Evolutionary conservation across 2,113 vertebrate genomes (phyloP).

Genomic region (Ceyx cyanopectus): DNA sequence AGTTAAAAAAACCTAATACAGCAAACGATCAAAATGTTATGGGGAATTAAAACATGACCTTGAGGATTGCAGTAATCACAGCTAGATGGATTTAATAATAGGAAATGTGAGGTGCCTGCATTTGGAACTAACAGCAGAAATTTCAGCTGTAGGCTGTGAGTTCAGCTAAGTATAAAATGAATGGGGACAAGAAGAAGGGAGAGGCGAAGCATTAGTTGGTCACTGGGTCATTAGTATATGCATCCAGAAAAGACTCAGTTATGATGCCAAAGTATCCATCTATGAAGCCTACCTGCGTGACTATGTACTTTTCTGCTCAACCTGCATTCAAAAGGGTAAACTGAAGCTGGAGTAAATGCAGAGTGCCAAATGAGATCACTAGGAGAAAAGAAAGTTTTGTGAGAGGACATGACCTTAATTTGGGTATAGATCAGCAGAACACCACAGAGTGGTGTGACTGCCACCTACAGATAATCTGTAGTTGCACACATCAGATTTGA

Average conservation of each 20-base stretch:
- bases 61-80: slow-evolving; percentile 6
- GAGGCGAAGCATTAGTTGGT: neutral
- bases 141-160: neutral
- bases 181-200: neutral
- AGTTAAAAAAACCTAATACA: slow-evolving; percentile 7
- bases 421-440: neutral
- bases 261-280: neutral
- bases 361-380: accelerated
- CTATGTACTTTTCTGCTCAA: neutral
- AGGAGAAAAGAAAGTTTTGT: neutral
- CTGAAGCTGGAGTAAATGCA: neutral
- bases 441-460: slow-evolving; percentile 24
- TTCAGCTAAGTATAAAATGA: neutral
- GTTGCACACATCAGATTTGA: neutral
- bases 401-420: neutral
- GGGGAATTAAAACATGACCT: slow-evolving; percentile 7
- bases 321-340: neutral
- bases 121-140: neutral
- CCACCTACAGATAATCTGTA: slow-evolving; percentile 36
- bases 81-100: slow-evolving; percentile 22
- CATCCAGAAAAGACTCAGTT: neutral
- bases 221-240: neutral
- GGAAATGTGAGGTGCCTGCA: neutral
- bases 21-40: neutral
- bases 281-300: neutral